Percentiles rank a stretch among this genome's conserved stretches.
phyloP scores from a whole-genome alignment of 1,140 invertebrate species.

The Heliconius himera region DNA sequence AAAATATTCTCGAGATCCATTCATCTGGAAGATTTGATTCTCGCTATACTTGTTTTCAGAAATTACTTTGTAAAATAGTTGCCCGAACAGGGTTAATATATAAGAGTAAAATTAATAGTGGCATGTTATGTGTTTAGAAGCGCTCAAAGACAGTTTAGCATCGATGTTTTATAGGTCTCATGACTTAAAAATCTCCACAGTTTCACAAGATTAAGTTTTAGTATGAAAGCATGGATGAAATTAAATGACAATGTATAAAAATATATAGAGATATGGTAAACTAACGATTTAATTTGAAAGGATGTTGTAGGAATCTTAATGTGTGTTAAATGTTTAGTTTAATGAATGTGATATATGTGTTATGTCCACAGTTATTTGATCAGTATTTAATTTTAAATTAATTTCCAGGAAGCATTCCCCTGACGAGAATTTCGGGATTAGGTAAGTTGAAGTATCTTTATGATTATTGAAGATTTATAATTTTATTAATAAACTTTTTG shows the following conservation, averaged over 20 bases:
- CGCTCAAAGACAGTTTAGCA: constrained; percentile 31
- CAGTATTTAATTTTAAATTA: background rate
- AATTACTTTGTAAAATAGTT: constrained; percentile 8
- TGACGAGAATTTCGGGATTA: constrained; percentile 81
- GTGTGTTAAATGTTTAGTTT: constrained; percentile 6
- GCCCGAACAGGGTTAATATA: background rate
- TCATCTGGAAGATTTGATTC: background rate
- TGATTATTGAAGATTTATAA: background rate
- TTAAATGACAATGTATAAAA: background rate
- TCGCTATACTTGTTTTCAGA: background rate
- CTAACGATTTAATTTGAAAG: background rate
- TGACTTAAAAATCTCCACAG: background rate
- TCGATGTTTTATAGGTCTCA: constrained; percentile 29
- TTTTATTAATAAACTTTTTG: too few species aligned
- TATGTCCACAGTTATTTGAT: background rate
- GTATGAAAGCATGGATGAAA: background rate
- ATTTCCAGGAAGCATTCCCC: constrained; percentile 79
- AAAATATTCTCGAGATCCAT: background rate
- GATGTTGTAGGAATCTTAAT: background rate
- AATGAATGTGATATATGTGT: background rate
- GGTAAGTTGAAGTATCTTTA: constrained; percentile 54
- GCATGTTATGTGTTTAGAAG: constrained; percentile 47
- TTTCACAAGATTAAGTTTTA: background rate
- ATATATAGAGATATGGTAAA: background rate
- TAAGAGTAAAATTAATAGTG: constrained; percentile 25